Percentiles rank a stretch among this genome's conserved stretches.
These are phyloP conservation scores for Diprion similis DNA, from an alignment of 1,140 invertebrate species.

Conservation along the genomic window DNA sequence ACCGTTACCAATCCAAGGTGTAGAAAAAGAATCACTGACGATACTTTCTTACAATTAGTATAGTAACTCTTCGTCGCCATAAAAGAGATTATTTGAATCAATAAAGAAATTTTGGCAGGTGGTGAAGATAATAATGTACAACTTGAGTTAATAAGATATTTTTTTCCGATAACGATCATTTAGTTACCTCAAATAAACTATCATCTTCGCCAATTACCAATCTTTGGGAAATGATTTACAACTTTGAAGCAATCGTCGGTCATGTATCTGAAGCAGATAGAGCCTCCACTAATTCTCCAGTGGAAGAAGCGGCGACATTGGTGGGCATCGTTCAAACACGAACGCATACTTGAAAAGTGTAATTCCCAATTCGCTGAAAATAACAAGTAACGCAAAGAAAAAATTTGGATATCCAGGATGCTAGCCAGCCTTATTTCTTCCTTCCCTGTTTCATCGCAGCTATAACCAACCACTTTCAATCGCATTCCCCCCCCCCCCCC, in stretches of 20 bases:
- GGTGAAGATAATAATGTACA: too few relatives aligned
- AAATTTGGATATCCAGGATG: neutral
- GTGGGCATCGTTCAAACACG: neutral
- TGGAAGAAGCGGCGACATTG: neutral
- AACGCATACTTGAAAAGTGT: neutral
- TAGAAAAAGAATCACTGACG: too few relatives aligned
- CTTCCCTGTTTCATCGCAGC: neutral
- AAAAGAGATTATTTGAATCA: too few relatives aligned
- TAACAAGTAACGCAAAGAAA: neutral
- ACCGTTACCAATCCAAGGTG: too few relatives aligned
- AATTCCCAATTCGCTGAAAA: neutral
- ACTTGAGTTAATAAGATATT: too few relatives aligned
- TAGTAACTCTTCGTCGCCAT: too few relatives aligned
- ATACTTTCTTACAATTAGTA: too few relatives aligned
- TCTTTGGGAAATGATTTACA: neutral
- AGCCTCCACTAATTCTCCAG: neutral
- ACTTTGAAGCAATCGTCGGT: neutral
- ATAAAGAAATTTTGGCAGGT: too few relatives aligned
- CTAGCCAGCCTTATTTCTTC: too few relatives aligned
- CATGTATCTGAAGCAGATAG: neutral
- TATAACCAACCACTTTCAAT: neutral
- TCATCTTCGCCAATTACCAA: too few relatives aligned
- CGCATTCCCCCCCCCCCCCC: neutral
- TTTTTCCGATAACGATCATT: too few relatives aligned
- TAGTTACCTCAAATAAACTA: too few relatives aligned